A percentile compares a stretch with the other conserved stretches of the same genome.
These are phyloP conservation scores for Percopsis omiscomaycus DNA, from an alignment of 2,797 vertebrate genomes.

Conservation along the genomic window DNA sequence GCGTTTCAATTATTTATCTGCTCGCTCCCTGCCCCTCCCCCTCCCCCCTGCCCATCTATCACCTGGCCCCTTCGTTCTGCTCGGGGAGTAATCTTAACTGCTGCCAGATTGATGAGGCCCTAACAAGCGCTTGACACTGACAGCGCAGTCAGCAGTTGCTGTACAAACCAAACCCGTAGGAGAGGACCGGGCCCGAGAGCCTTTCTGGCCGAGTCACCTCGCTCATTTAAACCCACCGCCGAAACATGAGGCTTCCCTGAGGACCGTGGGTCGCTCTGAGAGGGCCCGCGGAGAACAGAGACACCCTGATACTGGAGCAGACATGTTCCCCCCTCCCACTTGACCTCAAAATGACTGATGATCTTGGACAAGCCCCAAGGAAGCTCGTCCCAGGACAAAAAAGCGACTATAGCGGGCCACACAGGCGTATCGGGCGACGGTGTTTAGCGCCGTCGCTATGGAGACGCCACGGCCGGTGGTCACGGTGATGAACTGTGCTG, in stretches of 20 bases:
- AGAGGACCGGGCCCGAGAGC: conserved; percentile 61
- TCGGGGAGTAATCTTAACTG: conserved; percentile 79
- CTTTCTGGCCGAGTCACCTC: conserved; percentile 69
- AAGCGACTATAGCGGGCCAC: not conserved
- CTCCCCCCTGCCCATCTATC: conserved; percentile 49
- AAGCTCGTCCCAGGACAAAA: no score
- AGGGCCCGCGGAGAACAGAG: conserved; percentile 21
- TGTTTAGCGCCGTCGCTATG: conserved; percentile 46
- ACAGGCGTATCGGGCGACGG: not conserved
- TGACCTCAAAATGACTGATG: conserved; percentile 5
- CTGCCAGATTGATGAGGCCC: conserved; percentile 76
- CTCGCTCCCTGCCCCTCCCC: conserved; percentile 30
- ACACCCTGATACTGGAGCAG: conserved; percentile 11
- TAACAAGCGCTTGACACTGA: conserved; percentile 85
- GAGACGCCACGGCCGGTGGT: conserved; percentile 40
- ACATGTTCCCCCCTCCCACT: conserved; percentile 8
- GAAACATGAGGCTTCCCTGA: conserved; percentile 72
- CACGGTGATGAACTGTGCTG: conserved; percentile 45
- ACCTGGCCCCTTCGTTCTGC: conserved; percentile 76
- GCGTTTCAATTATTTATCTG: conserved; percentile 4
- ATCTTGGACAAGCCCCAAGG: not conserved
- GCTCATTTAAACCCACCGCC: conserved; percentile 73
- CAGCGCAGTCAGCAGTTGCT: conserved; percentile 82
- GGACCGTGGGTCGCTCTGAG: conserved; percentile 58
- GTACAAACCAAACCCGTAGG: conserved; percentile 77